A percentile compares a stretch with the other conserved stretches of the same genome.
phyloP scores from a whole-genome alignment of 2,797 vertebrate genomes.

The Rhynchotus rufescens region DNA sequence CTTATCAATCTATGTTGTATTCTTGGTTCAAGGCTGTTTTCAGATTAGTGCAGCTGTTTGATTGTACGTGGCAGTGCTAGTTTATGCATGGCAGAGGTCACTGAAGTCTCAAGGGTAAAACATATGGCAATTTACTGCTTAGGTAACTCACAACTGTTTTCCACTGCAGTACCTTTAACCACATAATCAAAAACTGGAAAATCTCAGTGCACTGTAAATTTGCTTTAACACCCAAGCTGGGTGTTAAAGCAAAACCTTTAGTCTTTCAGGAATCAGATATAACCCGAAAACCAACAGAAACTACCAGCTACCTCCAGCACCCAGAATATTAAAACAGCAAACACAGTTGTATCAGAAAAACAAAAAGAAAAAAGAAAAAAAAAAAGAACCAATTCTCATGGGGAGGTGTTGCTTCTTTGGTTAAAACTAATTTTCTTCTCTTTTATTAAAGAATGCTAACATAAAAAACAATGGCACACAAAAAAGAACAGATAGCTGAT shows the following conservation, averaged over 20 bases:
- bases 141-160: slow-evolving; percentile 3
- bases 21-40: background rate
- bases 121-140: slow-evolving; percentile 35
- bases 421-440: background rate
- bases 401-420: background rate
- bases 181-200: slow-evolving; percentile 21
- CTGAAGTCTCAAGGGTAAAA: slow-evolving; percentile 26
- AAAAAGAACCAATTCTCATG: background rate
- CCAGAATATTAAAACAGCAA: background rate
- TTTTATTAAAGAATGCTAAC: background rate
- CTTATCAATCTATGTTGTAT: background rate
- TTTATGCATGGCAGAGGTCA: slow-evolving; percentile 27
- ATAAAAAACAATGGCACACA: background rate
- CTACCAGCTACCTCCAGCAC: background rate
- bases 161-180: background rate
- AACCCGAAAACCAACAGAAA: background rate
- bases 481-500: background rate
- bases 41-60: background rate
- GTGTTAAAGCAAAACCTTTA: background rate
- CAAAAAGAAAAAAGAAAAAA: background rate
- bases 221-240: background rate
- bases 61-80: background rate
- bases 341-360: background rate
- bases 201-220: background rate
- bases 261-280: background rate